Percentiles rank a stretch among this genome's conserved stretches.
These are phyloP conservation scores for Hymenochirus boettgeri DNA, from an alignment of 2,113 vertebrate species.

Conservation along the genomic window DNA sequence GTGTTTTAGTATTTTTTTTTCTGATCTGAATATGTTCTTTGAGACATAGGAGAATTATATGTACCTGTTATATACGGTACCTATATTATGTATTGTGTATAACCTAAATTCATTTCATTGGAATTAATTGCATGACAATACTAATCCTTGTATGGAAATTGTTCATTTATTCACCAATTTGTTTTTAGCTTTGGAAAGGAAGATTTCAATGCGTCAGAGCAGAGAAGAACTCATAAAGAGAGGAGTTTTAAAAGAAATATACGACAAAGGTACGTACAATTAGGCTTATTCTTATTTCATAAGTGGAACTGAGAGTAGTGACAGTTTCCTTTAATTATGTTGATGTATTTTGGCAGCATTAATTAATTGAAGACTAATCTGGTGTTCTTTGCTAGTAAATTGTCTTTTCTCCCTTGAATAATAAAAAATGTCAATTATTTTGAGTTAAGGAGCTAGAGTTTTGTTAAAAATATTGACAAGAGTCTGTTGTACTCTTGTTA, in stretches of 20 bases:
- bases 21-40: not conserved
- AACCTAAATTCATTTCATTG: not conserved
- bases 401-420: not conserved
- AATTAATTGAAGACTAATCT: not conserved
- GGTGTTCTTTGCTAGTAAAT: not conserved
- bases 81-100: not conserved
- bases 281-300: not conserved
- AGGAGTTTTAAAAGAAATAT: slow-evolving; percentile 95
- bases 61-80: no score
- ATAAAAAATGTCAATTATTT: no score
- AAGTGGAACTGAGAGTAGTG: slow-evolving; percentile 1
- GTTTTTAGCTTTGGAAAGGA: slow-evolving; percentile 88
- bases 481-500: no score
- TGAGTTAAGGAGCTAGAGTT: no score
- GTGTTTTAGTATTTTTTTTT: not conserved
- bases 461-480: no score
- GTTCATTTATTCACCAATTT: not conserved
- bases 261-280: slow-evolving; percentile 87
- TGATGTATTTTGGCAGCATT: not conserved
- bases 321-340: slow-evolving; percentile 1
- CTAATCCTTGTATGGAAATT: not conserved
- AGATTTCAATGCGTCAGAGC: slow-evolving; percentile 95
- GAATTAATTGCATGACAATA: not conserved
- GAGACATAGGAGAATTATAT: not conserved
- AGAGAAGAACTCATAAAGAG: slow-evolving; percentile 95